These are phyloP conservation scores for Gambusia holbrooki DNA, from an alignment of 2,113 vertebrate genomes.

Conservation along the genomic window DNA sequence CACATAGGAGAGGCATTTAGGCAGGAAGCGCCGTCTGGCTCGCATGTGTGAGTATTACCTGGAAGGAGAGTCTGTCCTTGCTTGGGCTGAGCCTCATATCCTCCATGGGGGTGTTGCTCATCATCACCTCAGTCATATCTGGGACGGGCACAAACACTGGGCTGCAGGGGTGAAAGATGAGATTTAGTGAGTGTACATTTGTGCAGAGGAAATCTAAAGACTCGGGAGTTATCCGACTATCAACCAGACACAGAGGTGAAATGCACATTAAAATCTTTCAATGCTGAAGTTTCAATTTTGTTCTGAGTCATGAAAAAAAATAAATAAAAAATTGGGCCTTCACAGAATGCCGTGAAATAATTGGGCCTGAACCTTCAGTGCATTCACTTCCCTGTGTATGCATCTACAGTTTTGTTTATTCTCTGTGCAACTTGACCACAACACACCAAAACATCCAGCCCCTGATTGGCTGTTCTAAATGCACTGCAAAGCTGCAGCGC, in stretches of 20 bases:
- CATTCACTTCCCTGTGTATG: neutral
- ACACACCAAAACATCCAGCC: conserved; percentile 9
- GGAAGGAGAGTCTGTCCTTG: conserved; percentile 93
- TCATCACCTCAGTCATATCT: conserved; percentile 98
- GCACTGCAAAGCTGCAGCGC: conserved; percentile 59
- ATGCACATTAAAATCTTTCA: neutral
- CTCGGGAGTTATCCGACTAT: neutral
- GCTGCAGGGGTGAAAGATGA: conserved; percentile 73
- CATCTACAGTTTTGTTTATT: conserved; percentile 14
- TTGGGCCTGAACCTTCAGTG: neutral
- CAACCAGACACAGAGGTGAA: neutral
- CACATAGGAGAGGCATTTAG: neutral
- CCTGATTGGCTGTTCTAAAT: neutral
- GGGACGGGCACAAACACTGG: conserved; percentile 87
- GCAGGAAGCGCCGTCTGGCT: neutral
- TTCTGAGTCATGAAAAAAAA: neutral
- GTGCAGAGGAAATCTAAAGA: neutral
- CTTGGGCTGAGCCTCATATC: conserved; percentile 92
- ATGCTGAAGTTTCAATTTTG: neutral
- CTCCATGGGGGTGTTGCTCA: conserved; percentile 91
- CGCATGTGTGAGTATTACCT: conserved; percentile 78
- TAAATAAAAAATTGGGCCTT: too few species aligned
- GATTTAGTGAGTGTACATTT: neutral
- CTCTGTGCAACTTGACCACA: conserved; percentile 44
- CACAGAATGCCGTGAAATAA: neutral